Conservation (phyloP, 2,797 vertebrate genomes). For the Acanthurus leucopareius region DNA sequence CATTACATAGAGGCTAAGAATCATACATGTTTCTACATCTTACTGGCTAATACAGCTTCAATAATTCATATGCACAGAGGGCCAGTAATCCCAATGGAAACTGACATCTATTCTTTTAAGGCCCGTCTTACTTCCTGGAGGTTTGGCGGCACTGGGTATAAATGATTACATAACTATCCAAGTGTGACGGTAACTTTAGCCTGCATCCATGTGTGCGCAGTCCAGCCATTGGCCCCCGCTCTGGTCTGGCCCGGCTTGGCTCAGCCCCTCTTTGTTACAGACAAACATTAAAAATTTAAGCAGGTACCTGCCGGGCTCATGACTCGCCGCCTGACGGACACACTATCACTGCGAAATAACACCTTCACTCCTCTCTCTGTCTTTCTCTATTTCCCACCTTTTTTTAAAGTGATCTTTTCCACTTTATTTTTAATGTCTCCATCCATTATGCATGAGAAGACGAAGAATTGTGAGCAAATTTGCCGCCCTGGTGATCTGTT, state of each 20-base stretch:
- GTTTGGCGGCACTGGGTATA: conserved; percentile 21
- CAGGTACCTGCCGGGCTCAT: conserved; percentile 64
- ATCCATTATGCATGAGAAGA: conserved; percentile 49
- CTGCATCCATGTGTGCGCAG: conserved; percentile 23
- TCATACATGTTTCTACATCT: not conserved
- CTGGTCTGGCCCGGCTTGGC: conserved; percentile 21
- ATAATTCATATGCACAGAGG: not conserved
- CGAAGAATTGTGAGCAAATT: conserved; percentile 28
- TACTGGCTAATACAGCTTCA: not conserved
- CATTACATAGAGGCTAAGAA: no score
- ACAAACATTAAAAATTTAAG: conserved; percentile 81
- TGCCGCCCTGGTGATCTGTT: conserved; percentile 16
- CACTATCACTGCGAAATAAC: conserved; percentile 67
- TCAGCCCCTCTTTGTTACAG: conserved; percentile 65
- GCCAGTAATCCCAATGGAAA: conserved; percentile 6
- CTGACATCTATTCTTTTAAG: conserved; percentile 24
- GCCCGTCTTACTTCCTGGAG: conserved; percentile 11
- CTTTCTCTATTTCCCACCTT: conserved; percentile 16
- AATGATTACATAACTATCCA: conserved; percentile 47
- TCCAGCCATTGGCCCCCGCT: conserved; percentile 5
- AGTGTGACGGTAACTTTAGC: conserved; percentile 68
- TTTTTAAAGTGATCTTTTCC: conserved; percentile 13
- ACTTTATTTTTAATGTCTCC: conserved; percentile 51
- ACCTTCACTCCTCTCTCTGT: conserved; percentile 33
- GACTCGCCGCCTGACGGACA: conserved; percentile 46